phyloP scores from a whole-genome alignment of 2,113 vertebrate genomes.

The Tragulus kanchil region DNA sequence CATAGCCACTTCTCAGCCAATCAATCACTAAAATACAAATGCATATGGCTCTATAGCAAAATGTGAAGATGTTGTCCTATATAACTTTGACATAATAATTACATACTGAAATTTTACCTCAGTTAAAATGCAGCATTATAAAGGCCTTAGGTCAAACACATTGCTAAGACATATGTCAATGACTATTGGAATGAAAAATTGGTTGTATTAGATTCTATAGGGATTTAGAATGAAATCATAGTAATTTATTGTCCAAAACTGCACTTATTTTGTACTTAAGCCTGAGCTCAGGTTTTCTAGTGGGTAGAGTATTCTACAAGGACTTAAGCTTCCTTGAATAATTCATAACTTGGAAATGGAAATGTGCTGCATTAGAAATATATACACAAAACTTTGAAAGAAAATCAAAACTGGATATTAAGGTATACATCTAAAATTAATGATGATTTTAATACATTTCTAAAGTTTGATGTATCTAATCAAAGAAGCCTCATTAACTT shows the following conservation, averaged over 20 bases:
- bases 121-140: not conserved
- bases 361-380: not conserved
- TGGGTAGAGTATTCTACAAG: not conserved
- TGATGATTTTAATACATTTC: not conserved
- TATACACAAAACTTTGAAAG: not conserved
- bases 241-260: not conserved
- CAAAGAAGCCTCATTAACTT: not conserved
- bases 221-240: not conserved
- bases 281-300: not conserved
- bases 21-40: not conserved
- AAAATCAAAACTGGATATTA: not conserved
- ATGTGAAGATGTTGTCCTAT: not conserved
- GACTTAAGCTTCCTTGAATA: not conserved
- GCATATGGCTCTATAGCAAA: slow-evolving; percentile 26
- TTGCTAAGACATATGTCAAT: not conserved
- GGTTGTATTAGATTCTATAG: not conserved
- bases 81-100: not conserved
- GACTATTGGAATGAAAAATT: not conserved
- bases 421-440: not conserved
- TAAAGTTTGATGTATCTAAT: not conserved
- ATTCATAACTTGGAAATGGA: not conserved
- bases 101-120: not conserved
- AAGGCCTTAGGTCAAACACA: not conserved
- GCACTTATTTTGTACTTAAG: not conserved
- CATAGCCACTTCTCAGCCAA: not conserved